Evolutionary conservation across 2,113 vertebrate genomes (phyloP).

Genomic region (Ammospiza nelsoni): DNA sequence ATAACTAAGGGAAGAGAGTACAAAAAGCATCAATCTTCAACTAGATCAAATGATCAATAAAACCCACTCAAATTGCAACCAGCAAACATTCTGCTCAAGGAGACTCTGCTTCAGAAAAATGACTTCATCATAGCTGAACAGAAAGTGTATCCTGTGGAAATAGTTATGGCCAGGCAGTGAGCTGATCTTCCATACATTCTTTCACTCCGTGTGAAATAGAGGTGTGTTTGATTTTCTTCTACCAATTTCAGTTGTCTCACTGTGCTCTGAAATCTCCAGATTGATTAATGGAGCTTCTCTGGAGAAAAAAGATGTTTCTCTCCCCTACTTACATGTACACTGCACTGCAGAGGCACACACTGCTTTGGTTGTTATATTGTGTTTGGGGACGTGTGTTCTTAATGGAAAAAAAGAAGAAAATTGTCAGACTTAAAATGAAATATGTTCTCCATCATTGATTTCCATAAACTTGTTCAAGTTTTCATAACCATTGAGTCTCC

Average conservation of each 20-base stretch:
- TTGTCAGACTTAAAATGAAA: neutral
- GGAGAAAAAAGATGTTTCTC: neutral
- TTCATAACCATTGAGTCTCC: neutral
- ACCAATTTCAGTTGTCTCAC: neutral
- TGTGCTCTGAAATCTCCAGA: neutral
- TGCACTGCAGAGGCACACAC: neutral
- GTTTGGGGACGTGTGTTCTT: neutral
- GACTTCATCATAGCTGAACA: neutral
- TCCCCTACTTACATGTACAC: neutral
- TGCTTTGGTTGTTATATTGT: neutral
- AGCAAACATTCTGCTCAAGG: constrained; percentile 4
- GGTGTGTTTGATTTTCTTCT: constrained; percentile 11
- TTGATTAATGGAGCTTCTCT: neutral
- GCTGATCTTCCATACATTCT: neutral
- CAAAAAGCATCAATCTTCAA: constrained; percentile 13
- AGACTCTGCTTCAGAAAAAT: neutral
- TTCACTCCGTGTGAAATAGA: neutral
- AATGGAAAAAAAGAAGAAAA: neutral
- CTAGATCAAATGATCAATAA: constrained; percentile 34
- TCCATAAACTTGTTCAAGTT: neutral
- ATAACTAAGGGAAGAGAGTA: neutral
- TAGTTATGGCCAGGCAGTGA: neutral
- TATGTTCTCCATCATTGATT: neutral
- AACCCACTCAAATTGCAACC: neutral
- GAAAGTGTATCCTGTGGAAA: neutral